Percentiles rank a stretch among this genome's conserved stretches.
Conservation (phyloP, 1,140 invertebrate species). For the Drosophila pseudoananassae region DNA sequence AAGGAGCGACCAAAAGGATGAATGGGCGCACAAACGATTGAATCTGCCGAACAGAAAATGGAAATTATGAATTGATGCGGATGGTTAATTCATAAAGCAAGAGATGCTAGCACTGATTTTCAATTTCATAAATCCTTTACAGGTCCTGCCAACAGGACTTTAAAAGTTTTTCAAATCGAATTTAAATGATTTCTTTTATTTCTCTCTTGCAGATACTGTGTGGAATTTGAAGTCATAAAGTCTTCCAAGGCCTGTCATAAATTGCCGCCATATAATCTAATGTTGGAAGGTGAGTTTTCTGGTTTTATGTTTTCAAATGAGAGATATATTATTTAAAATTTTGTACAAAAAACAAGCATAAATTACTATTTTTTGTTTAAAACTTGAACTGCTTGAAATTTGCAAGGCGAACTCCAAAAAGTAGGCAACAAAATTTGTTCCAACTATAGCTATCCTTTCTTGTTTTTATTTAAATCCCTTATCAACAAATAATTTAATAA, state of each 20-base stretch:
- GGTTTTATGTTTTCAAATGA: background rate
- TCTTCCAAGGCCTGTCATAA: slow-evolving; percentile 91
- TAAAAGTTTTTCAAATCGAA: background rate
- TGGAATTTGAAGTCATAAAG: slow-evolving; percentile 92
- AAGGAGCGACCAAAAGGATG: slow-evolving; percentile 9
- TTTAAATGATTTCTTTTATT: background rate
- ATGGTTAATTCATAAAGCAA: slow-evolving; percentile 16
- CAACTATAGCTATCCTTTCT: too few species aligned
- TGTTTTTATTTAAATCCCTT: too few species aligned
- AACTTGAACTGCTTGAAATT: too few species aligned
- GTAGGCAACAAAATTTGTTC: too few species aligned
- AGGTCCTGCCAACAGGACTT: background rate
- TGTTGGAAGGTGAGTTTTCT: slow-evolving; percentile 88
- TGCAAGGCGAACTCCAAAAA: too few species aligned
- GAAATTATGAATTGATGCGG: slow-evolving; percentile 1
- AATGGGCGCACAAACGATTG: slow-evolving; percentile 13
- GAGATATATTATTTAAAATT: background rate
- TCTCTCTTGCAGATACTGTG: slow-evolving; percentile 89
- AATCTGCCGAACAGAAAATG: slow-evolving; percentile 14
- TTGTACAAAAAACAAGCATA: too few species aligned
- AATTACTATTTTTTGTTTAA: too few species aligned
- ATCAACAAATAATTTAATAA: too few species aligned
- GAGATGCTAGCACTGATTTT: background rate
- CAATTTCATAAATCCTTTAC: background rate
- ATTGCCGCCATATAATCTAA: slow-evolving; percentile 87